Evolutionary conservation across 2,113 vertebrate genomes (phyloP).

Genomic region (Rattus rattus): DNA sequence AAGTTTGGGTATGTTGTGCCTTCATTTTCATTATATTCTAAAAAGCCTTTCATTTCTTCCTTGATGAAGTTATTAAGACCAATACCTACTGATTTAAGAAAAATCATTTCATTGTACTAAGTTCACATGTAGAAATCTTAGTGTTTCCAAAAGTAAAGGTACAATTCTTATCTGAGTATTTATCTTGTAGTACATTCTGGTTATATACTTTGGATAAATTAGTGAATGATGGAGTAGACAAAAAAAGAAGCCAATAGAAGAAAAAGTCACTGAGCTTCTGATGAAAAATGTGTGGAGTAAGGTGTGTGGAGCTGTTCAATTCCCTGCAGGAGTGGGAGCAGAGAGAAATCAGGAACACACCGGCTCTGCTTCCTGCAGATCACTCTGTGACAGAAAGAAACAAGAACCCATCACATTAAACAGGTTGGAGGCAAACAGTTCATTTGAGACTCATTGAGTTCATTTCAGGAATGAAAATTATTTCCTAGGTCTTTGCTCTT

Average conservation of each 20-base stretch:
- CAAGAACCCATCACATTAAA: not conserved
- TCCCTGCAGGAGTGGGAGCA: accelerated
- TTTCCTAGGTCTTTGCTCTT: not conserved
- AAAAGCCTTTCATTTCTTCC: too few species aligned
- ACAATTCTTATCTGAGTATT: not conserved
- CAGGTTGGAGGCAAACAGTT: not conserved
- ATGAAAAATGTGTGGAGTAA: not conserved
- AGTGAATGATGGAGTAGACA: not conserved
- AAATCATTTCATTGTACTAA: not conserved
- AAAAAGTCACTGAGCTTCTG: not conserved
- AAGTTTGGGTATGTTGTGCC: too few species aligned
- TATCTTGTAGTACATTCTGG: not conserved
- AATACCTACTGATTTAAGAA: not conserved
- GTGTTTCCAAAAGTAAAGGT: not conserved
- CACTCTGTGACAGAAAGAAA: not conserved
- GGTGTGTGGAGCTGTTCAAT: not conserved
- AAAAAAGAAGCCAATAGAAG: not conserved
- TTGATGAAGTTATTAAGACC: not conserved
- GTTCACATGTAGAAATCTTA: not conserved
- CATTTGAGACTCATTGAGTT: not conserved
- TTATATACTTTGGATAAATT: not conserved
- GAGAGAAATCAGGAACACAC: not conserved
- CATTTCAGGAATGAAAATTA: not conserved
- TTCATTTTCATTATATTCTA: too few species aligned
- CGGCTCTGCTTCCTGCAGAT: not conserved